Evolutionary conservation across 1,140 invertebrate species (phyloP).

Genomic region (Leptinotarsa undecemlineata): DNA sequence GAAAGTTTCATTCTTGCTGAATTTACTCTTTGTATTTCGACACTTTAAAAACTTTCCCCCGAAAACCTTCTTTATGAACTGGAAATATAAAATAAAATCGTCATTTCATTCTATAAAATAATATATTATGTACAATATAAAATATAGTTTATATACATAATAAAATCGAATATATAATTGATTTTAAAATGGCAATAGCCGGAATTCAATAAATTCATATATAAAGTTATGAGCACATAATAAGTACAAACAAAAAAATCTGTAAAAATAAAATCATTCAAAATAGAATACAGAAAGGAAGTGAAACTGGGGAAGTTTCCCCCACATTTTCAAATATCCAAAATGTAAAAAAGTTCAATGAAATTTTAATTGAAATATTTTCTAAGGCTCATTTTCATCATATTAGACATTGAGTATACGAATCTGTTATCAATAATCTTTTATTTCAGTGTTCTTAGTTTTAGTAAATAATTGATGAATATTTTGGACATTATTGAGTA

Average conservation of each 20-base stretch:
- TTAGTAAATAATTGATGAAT: too few relatives aligned
- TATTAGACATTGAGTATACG: background rate
- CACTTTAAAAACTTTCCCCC: background rate
- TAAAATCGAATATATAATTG: constrained; percentile 29
- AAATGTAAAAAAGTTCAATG: constrained; percentile 10
- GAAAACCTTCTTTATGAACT: background rate
- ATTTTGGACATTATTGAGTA: too few relatives aligned
- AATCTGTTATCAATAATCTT: too few relatives aligned
- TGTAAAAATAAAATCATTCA: background rate
- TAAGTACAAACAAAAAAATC: constrained; percentile 9
- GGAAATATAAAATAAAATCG: background rate
- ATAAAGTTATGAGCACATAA: constrained; percentile 24
- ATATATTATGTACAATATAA: constrained; percentile 37
- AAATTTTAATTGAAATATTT: background rate
- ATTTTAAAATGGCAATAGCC: constrained; percentile 30
- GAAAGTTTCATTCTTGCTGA: background rate
- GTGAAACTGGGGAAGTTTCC: too few relatives aligned
- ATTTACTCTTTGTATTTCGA: background rate
- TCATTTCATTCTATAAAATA: constrained; percentile 7
- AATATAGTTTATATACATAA: constrained; percentile 36
- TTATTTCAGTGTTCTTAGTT: too few relatives aligned
- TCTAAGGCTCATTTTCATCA: background rate
- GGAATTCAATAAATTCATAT: constrained; percentile 17
- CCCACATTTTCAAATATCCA: background rate
- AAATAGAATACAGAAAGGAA: background rate